Percentiles rank a stretch among this genome's conserved stretches.
Conservation (phyloP, 1,140 invertebrate species). For the Pinna nobilis region DNA sequence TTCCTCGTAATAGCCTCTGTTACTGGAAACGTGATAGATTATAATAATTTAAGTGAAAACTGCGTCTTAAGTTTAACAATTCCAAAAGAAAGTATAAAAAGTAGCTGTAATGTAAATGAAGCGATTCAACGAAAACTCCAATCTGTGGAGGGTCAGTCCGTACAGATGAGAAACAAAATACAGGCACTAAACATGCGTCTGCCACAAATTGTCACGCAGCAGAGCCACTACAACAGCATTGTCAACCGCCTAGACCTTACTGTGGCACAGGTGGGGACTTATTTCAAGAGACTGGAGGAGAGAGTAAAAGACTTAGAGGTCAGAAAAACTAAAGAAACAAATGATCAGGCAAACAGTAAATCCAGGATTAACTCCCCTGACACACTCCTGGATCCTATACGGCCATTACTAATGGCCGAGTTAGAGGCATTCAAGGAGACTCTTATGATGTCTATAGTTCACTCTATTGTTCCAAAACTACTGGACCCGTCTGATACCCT, state of each 20-base stretch:
- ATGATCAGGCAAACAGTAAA: not conserved
- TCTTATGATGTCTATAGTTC: constrained; percentile 20
- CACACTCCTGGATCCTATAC: constrained; percentile 35
- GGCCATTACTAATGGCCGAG: constrained; percentile 46
- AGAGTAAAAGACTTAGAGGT: constrained; percentile 9
- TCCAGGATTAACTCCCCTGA: constrained; percentile 15
- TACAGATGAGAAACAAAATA: constrained; percentile 6
- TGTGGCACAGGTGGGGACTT: constrained; percentile 24
- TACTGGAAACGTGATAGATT: too few relatives aligned
- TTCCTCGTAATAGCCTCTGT: too few relatives aligned
- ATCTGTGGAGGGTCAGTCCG: constrained; percentile 32
- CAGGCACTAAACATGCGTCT: constrained; percentile 22
- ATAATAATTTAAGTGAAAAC: constrained; percentile 39
- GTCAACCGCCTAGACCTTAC: constrained; percentile 16
- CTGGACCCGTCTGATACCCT: not conserved
- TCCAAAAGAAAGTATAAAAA: constrained; percentile 65
- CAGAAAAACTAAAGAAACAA: not conserved
- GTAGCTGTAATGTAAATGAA: constrained; percentile 38
- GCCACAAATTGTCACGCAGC: constrained; percentile 8
- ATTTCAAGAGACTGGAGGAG: constrained; percentile 11
- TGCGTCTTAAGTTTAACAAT: constrained; percentile 64
- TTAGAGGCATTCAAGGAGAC: constrained; percentile 44
- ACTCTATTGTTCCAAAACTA: constrained; percentile 26
- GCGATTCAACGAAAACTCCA: constrained; percentile 34
- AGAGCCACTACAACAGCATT: constrained; percentile 1